Evolutionary conservation across 2,113 vertebrate species (phyloP), one percentile per base, ranked within the genome.

Genomic region (Vicugna pacos): DNA sequence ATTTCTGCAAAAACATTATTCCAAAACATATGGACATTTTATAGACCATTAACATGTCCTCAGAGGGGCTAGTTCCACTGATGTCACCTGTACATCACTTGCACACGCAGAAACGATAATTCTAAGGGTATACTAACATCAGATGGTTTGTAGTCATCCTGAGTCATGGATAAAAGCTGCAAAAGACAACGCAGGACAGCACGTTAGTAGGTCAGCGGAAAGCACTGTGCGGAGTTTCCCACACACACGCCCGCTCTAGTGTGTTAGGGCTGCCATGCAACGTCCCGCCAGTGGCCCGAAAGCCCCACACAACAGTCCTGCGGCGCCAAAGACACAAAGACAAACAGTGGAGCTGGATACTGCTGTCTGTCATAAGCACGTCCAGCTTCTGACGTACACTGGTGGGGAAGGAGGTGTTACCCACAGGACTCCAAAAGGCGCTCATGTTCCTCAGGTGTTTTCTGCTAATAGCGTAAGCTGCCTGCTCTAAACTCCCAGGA

Each of bases 161-260:
- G 99, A 95, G 99, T 99, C 98, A 99, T 97, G 98, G 99, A 99
- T 95, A 99, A 99, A 96, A 99, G 99, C 99, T 99, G 98, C 96
- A 98, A 99, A 98, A 99, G 97, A 98, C 97, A 99, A 99, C 96
- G 98, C 93, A 96, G 96, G 97, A 99, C 30, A 98, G 98, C 96
- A 97, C 95, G 98, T 98, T 99, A 99, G 89, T 96, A 97, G 62
- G 87, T 93, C 96, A 54, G 97, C 97, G 52, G 67, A 98, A 98
- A 89, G 98, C 97, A 97, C 93, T 93, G 84, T 60, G 80, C 46
- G 62, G 88, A 50, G 65, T 48, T 67, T 60, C 93, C 91, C 52
- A 62, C 26, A n/a, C 28, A 75, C 84, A 97, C 62, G 80, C 81
- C 84, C 3, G 76, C 69, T 35, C 64, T 62, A 67, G 73, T 62